phyloP scores from a whole-genome alignment of 2,888 invertebrate genomes.

The Callosobruchus maculatus region DNA sequence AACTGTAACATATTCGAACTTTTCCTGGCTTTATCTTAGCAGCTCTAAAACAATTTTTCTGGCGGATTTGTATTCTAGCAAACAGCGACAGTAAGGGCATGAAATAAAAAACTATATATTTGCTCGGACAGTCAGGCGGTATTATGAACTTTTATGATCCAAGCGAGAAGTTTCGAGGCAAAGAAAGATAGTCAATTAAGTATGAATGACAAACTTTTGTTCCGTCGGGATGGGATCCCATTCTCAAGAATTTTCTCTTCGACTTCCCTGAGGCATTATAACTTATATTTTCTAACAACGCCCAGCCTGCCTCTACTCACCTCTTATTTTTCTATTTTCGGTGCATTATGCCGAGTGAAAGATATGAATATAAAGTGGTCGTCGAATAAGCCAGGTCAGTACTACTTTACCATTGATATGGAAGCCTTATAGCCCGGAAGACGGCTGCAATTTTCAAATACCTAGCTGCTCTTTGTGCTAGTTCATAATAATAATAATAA shows the following conservation, averaged over 20 bases:
- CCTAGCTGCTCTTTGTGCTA: too few relatives aligned
- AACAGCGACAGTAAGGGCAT: neutral
- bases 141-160: neutral
- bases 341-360: neutral
- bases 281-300: neutral
- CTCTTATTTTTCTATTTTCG: neutral
- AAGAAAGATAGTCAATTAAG: neutral
- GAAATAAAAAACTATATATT: neutral
- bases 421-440: too few relatives aligned
- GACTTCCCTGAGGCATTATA: neutral
- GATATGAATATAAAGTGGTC: neutral
- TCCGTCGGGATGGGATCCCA: neutral
- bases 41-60: neutral
- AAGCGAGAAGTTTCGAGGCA: neutral
- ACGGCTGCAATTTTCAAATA: too few relatives aligned
- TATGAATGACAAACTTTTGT: neutral
- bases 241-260: neutral
- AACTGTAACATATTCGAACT: neutral
- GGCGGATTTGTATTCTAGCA: neutral
- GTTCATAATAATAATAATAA: too few relatives aligned
- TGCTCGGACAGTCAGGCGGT: neutral
- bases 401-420: neutral
- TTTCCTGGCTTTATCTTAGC: neutral
- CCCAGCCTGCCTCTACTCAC: neutral
- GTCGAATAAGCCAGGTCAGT: neutral